A percentile compares a stretch with the other conserved stretches of the same genome.
Conservation (phyloP, 2,797 vertebrate genomes). For the Schizopygopsis malacanthus region DNA sequence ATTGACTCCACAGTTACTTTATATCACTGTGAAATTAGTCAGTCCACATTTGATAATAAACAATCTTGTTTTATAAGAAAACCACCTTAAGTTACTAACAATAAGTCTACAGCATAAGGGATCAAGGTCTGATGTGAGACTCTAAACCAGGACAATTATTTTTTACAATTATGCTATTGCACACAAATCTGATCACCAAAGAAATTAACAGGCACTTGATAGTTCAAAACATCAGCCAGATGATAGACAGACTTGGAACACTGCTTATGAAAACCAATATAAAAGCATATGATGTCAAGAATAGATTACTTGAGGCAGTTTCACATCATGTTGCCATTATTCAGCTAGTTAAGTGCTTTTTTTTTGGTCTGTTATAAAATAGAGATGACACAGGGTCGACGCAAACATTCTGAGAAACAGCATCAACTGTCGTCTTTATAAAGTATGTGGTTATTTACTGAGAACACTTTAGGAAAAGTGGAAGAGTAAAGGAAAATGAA, state of each 20-base stretch:
- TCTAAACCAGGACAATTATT: neutral
- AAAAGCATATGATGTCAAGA: neutral
- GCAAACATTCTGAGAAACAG: neutral
- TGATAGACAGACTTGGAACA: neutral
- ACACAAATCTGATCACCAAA: neutral
- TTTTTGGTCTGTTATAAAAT: neutral
- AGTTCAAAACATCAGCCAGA: neutral
- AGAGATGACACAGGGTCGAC: neutral
- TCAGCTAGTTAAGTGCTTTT: neutral
- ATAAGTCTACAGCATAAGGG: neutral
- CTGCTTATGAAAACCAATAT: neutral
- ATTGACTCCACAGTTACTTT: neutral
- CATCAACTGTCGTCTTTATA: no score
- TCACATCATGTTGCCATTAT: neutral
- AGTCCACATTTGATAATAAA: neutral
- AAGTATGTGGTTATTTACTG: neutral
- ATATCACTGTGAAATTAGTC: neutral
- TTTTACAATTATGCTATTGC: neutral
- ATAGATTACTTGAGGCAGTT: neutral
- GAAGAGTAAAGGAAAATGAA: neutral
- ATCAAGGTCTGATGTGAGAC: neutral
- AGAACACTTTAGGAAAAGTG: neutral
- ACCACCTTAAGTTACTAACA: neutral
- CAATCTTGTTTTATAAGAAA: neutral
- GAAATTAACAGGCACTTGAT: neutral